A percentile compares a stretch with the other conserved stretches of the same genome.
phyloP scores from a whole-genome alignment of 2,797 vertebrate genomes.

The Stomatorhinus walkeri region DNA sequence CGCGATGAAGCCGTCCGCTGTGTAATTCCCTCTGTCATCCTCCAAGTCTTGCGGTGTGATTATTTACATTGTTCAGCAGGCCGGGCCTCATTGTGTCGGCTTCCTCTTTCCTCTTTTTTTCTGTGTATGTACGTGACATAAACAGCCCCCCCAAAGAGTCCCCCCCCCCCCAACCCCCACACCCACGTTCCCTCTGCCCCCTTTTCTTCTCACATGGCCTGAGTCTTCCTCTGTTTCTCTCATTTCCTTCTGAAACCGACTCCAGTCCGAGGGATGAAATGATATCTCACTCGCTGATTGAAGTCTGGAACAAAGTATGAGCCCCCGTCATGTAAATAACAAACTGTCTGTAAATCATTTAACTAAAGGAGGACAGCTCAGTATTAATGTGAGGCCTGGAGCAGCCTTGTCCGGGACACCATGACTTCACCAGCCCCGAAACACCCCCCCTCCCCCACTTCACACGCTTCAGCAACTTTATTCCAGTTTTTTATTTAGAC shows the following conservation, averaged over 20 bases:
- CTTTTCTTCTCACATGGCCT: slow-evolving; percentile 35
- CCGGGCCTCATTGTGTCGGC: slow-evolving; percentile 54
- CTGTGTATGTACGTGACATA: slow-evolving; percentile 68
- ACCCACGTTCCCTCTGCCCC: slow-evolving; percentile 19
- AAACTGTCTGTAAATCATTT: slow-evolving; percentile 17
- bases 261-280: slow-evolving; percentile 39
- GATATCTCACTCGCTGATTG: slow-evolving; percentile 38
- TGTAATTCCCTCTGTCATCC: slow-evolving; percentile 37
- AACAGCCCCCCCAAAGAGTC: slow-evolving; percentile 68
- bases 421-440: not conserved
- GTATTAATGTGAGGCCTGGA: not conserved
- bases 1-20: slow-evolving; percentile 43
- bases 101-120: slow-evolving; percentile 55
- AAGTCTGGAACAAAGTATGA: slow-evolving; percentile 27
- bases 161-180: slow-evolving; percentile 22
- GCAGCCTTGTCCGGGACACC: not conserved
- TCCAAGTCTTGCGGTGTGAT: slow-evolving; percentile 33
- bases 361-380: slow-evolving; percentile 1
- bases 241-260: slow-evolving; percentile 42
- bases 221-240: slow-evolving; percentile 42
- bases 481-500: not conserved
- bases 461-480: not conserved
- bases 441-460: not conserved
- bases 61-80: slow-evolving; percentile 44
- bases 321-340: slow-evolving; percentile 23